phyloP scores from a whole-genome alignment of 2,888 invertebrate genomes.

The Slavum lentiscoides region DNA sequence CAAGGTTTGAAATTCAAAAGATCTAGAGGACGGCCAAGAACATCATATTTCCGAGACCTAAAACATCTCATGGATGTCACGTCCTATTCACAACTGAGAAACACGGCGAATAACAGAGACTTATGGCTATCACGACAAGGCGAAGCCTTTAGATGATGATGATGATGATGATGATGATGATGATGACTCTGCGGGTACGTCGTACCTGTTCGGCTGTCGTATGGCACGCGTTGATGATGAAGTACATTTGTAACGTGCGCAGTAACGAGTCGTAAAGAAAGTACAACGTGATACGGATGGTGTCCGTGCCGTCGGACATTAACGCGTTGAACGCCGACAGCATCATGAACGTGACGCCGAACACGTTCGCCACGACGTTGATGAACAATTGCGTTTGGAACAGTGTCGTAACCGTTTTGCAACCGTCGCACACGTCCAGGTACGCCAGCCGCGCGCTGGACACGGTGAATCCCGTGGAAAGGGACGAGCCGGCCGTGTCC shows the following conservation, averaged over 20 bases:
- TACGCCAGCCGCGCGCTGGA: constrained; percentile 26
- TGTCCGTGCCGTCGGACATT: constrained; percentile 17
- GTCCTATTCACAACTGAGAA: no score
- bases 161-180: no score
- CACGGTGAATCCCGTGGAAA: constrained; percentile 3
- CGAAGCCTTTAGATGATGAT: no score
- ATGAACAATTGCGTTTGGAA: constrained; percentile 49
- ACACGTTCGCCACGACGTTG: constrained; percentile 42
- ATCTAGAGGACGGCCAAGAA: no score
- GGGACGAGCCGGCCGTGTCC: constrained; percentile 13
- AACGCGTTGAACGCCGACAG: constrained; percentile 33
- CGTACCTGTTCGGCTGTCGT: constrained; percentile 35
- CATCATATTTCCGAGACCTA: no score
- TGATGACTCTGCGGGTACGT: no score
- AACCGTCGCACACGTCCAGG: constrained; percentile 20
- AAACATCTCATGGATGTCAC: no score
- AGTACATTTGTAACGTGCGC: constrained; percentile 37
- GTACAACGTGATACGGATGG: constrained; percentile 15
- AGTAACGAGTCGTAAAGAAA: constrained; percentile 37
- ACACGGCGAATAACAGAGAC: no score
- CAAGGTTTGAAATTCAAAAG: no score
- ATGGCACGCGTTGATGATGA: constrained; percentile 36
- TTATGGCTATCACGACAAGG: no score
- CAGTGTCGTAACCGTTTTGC: constrained; percentile 8
- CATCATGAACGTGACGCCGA: constrained; percentile 45